These are phyloP conservation scores for Vimba vimba DNA, from an alignment of 2,113 vertebrate genomes.

Conservation along the genomic window DNA sequence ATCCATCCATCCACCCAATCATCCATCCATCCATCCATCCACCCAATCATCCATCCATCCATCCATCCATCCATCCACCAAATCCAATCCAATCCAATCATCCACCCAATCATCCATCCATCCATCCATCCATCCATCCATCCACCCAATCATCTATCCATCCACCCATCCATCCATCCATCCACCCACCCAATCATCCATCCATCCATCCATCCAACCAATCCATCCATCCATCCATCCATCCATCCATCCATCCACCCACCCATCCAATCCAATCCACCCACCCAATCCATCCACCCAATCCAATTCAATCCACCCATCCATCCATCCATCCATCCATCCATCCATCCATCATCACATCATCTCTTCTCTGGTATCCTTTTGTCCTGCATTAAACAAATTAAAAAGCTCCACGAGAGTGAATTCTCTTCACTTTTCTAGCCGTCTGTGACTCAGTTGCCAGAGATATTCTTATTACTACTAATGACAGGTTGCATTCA, in stretches of 20 bases:
- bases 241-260: neutral
- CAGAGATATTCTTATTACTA: neutral
- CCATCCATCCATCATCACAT: neutral
- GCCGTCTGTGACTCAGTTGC: neutral
- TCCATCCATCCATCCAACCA: neutral
- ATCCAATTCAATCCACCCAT: neutral
- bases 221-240: neutral
- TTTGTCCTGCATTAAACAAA: neutral
- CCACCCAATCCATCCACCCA: neutral
- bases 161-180: neutral
- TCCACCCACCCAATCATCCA: neutral
- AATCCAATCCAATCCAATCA: neutral
- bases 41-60: too few relatives aligned
- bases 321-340: too few relatives aligned
- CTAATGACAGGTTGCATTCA: conserved; percentile 36
- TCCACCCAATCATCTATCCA: neutral
- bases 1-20: neutral
- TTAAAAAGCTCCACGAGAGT: neutral
- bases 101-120: too few relatives aligned
- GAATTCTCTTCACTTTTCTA: neutral
- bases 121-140: neutral
- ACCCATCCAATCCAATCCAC: neutral
- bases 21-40: neutral
- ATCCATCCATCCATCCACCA: neutral
- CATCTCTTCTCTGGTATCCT: neutral